phyloP scores from a whole-genome alignment of 1,140 invertebrate species.

The Alviniconcha marisindica region DNA sequence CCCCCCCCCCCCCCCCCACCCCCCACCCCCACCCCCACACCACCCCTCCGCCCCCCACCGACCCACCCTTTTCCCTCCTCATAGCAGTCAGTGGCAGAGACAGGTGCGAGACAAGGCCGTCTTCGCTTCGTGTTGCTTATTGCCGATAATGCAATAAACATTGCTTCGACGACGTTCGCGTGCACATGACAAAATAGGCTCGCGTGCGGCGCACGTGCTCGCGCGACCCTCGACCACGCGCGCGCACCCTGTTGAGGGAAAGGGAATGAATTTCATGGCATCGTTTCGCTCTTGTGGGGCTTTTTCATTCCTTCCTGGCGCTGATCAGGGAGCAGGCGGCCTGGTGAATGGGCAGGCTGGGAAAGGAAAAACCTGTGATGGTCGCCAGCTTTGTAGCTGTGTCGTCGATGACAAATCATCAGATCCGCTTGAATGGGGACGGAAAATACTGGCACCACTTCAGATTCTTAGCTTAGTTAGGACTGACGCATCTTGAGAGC shows the following conservation, averaged over 20 bases:
- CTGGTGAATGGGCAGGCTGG: constrained; percentile 4
- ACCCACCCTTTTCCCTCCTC: background rate
- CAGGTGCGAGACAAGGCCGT: background rate
- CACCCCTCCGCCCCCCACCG: background rate
- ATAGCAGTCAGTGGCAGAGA: background rate
- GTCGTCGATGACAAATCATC: constrained; percentile 17
- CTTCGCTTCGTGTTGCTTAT: background rate
- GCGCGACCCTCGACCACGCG: background rate
- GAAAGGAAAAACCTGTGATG: constrained; percentile 35
- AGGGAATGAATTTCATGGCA: constrained; percentile 36
- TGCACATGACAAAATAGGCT: constrained; percentile 33
- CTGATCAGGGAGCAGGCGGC: background rate
- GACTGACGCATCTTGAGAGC: too few species aligned
- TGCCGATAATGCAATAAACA: constrained; percentile 36
- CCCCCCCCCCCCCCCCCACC: background rate
- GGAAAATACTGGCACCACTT: constrained; percentile 15
- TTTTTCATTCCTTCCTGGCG: background rate
- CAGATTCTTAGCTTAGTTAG: background rate
- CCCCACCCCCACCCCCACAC: background rate
- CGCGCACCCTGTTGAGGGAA: background rate
- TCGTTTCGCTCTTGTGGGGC: background rate
- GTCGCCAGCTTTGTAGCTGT: background rate
- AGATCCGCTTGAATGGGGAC: background rate
- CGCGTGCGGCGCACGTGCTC: constrained; percentile 30
- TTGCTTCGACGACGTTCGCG: constrained; percentile 35